Evolutionary conservation across 2,113 vertebrate species (phyloP).

Genomic region (Emydocephalus ijimae): DNA sequence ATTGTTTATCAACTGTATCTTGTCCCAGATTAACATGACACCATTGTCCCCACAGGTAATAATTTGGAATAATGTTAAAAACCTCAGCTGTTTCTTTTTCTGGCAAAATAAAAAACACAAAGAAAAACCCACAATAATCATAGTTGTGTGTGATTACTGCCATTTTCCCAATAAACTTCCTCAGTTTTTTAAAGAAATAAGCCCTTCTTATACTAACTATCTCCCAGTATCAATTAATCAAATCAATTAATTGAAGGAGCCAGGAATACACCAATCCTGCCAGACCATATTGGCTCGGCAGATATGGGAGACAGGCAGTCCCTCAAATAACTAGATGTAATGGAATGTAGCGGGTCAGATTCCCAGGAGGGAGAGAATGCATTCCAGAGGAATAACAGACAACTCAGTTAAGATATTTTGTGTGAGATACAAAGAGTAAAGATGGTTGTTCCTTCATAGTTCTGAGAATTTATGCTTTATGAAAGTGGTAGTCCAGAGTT

Average conservation of each 20-base stretch:
- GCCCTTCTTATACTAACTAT: background rate
- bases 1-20: background rate
- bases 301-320: background rate
- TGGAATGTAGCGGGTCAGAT: background rate
- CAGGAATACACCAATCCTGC: background rate
- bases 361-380: background rate
- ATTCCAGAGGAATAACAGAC: background rate
- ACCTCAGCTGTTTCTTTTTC: background rate
- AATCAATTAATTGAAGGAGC: background rate
- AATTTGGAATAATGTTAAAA: background rate
- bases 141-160: background rate
- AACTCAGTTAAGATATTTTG: background rate
- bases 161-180: background rate
- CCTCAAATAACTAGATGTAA: background rate
- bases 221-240: background rate
- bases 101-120: background rate
- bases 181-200: background rate
- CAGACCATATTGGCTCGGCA: background rate
- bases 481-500: background rate
- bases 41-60: background rate
- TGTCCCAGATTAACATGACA: background rate
- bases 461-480: background rate
- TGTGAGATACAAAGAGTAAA: background rate
- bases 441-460: background rate
- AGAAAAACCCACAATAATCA: background rate